phyloP scores from a whole-genome alignment of 2,797 vertebrate species.

The Rhynchotus rufescens region DNA sequence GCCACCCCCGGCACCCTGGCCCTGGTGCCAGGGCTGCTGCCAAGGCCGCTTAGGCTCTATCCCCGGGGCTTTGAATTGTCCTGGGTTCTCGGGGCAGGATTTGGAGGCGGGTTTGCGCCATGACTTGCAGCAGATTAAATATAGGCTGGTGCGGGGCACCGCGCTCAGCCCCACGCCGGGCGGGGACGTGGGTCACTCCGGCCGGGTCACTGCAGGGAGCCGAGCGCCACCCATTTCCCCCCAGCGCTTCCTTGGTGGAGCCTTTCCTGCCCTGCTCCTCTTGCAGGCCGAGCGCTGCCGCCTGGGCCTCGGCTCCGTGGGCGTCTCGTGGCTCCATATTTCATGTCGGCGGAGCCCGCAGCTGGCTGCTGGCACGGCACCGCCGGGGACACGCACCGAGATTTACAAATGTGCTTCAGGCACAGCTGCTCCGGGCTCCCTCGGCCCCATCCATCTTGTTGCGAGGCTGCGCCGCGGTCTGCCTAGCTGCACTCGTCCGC shows the following conservation, averaged over 20 bases:
- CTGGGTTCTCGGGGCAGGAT: conserved; percentile 50
- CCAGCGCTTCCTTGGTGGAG: neutral
- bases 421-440: conserved; percentile 43
- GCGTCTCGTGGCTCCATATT: neutral
- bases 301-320: neutral
- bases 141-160: conserved; percentile 35
- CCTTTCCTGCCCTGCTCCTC: neutral
- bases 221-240: neutral
- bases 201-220: too few species aligned
- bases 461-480: neutral
- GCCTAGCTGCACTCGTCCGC: conserved; percentile 19
- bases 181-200: neutral
- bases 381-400: neutral
- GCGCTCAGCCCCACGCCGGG: neutral
- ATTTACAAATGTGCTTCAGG: conserved; percentile 62
- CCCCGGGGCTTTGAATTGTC: conserved; percentile 57
- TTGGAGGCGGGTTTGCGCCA: conserved; percentile 55
- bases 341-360: conserved; percentile 28
- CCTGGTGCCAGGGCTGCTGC: neutral
- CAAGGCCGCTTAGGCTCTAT: conserved; percentile 62
- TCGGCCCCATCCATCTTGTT: conserved; percentile 41
- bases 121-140: conserved; percentile 64
- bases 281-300: neutral
- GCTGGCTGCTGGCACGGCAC: conserved; percentile 55
- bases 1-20: neutral